Percentiles rank a stretch among this genome's conserved stretches.
Conservation (phyloP, 2,113 vertebrate species). For the Alligator sinensis region DNA sequence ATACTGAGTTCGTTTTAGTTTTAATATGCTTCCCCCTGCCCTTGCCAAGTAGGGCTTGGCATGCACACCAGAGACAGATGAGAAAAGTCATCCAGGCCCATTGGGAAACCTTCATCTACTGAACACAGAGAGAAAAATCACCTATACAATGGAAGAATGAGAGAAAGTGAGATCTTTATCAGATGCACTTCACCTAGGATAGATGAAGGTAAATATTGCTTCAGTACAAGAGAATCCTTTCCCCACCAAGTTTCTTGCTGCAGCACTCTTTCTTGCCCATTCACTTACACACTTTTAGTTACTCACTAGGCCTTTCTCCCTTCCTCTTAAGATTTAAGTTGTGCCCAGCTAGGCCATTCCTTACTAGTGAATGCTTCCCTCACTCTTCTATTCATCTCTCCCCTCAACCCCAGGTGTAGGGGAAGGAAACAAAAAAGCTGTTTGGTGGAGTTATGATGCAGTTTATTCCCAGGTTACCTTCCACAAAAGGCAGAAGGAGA, state of each 20-base stretch:
- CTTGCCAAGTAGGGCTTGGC: not conserved
- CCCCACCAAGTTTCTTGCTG: not conserved
- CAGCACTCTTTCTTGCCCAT: not conserved
- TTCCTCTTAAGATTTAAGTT: not conserved
- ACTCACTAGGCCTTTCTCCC: not conserved
- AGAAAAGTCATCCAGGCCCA: not conserved
- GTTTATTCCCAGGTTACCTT: not conserved
- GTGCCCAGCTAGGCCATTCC: not conserved
- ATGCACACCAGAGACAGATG: not conserved
- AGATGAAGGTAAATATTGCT: not conserved
- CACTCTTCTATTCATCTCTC: too few species aligned
- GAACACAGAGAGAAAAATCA: not conserved
- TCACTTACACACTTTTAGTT: rapidly evolving
- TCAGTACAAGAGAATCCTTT: not conserved
- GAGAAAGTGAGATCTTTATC: not conserved
- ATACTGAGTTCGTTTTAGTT: not conserved
- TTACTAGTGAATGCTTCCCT: too few species aligned
- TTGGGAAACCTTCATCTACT: not conserved
- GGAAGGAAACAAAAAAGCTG: not conserved
- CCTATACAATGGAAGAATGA: not conserved
- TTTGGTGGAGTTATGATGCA: not conserved
- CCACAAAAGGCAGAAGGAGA: not conserved
- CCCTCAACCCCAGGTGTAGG: not conserved
- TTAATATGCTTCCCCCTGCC: not conserved
- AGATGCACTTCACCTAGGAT: not conserved